Percentiles rank a stretch among this genome's conserved stretches.
phyloP scores from a whole-genome alignment of 64 coral and sea anemone species.

The Dendronephthya gigantea region DNA sequence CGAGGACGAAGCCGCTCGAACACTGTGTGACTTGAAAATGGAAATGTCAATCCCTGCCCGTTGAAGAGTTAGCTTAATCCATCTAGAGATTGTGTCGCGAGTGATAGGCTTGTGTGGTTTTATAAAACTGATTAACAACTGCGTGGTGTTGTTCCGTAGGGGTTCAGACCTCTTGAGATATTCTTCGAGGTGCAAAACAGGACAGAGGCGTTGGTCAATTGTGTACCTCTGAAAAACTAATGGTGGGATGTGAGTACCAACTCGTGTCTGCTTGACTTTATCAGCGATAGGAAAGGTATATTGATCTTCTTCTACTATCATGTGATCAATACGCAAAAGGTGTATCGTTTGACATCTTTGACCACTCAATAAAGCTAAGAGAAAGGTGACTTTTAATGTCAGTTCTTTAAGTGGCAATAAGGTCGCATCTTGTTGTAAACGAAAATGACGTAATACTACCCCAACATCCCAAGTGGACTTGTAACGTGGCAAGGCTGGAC shows the following conservation, averaged over 20 bases:
- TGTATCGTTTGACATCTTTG: slow-evolving; percentile 29
- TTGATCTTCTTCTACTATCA: slow-evolving; percentile 5
- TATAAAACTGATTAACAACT: background rate
- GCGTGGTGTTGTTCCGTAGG: background rate
- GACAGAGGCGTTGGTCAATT: slow-evolving; percentile 12
- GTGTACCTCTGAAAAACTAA: background rate
- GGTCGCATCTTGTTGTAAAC: background rate
- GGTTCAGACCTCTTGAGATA: background rate
- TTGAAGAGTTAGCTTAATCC: background rate
- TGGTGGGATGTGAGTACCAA: slow-evolving; percentile 16
- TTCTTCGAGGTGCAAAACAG: slow-evolving; percentile 23
- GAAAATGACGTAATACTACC: slow-evolving; percentile 25
- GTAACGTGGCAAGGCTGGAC: slow-evolving; percentile 28
- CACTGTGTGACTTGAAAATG: background rate
- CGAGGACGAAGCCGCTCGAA: background rate
- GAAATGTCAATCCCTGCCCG: background rate
- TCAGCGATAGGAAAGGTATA: slow-evolving; percentile 24
- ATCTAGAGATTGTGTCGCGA: background rate
- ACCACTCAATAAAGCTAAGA: background rate
- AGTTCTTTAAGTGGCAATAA: slow-evolving; percentile 16
- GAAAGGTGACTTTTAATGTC: slow-evolving; percentile 19
- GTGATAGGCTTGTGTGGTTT: background rate
- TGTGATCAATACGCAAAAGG: slow-evolving; percentile 2
- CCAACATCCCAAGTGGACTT: slow-evolving; percentile 24
- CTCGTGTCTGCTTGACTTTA: slow-evolving; percentile 37